These are phyloP conservation scores for Porphyrio hochstetteri DNA, from an alignment of 2,113 vertebrate species.

Conservation along the genomic window DNA sequence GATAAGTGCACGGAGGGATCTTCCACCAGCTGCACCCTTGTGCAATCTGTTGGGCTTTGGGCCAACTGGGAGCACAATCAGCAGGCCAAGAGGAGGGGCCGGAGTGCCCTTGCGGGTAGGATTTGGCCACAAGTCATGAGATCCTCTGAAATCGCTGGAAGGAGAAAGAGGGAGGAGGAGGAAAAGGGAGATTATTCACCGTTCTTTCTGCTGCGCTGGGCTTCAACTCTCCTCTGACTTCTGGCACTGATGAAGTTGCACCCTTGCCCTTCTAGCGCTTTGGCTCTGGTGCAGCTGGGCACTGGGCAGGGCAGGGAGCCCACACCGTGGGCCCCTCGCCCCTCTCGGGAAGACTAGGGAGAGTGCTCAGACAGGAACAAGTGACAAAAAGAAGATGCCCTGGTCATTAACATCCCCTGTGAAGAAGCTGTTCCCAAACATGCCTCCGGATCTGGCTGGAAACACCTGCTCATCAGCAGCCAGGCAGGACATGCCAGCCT, in stretches of 20 bases:
- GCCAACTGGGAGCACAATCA: not conserved
- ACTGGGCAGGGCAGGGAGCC: fast-evolving
- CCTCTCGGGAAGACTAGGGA: fast-evolving
- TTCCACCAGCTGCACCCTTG: constrained; percentile 25
- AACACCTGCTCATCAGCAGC: not conserved
- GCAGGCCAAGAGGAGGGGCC: not conserved
- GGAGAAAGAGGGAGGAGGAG: not conserved
- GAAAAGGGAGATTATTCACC: not conserved
- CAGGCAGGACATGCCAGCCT: not conserved
- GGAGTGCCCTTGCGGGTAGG: not conserved
- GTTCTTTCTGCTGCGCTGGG: not conserved
- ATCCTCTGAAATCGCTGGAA: not conserved
- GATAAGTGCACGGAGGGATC: not conserved
- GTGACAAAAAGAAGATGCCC: not conserved
- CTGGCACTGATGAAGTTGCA: not conserved
- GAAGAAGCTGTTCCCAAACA: fast-evolving
- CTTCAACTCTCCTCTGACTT: not conserved
- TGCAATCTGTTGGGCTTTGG: not conserved
- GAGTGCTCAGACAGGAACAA: fast-evolving
- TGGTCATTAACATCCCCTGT: not conserved
- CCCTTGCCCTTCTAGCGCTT: not conserved
- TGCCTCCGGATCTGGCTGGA: not conserved
- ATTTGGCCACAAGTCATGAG: not conserved
- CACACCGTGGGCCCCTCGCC: fast-evolving
- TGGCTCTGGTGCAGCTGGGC: not conserved